These are phyloP conservation scores for Crocuta crocuta DNA, from an alignment of 2,113 vertebrate species.

Conservation along the genomic window DNA sequence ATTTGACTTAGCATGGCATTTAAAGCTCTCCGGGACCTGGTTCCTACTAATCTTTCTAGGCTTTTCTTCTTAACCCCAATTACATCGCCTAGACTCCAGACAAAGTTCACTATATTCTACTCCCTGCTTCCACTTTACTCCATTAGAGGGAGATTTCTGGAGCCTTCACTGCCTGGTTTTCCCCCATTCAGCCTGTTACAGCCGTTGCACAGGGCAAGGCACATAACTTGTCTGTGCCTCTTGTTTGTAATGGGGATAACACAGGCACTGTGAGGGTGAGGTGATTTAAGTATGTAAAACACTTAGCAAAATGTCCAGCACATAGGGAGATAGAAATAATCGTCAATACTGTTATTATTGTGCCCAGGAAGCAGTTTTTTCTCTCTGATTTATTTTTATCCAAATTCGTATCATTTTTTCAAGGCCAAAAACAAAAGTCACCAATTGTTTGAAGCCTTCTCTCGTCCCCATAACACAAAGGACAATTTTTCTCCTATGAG, in stretches of 20 bases:
- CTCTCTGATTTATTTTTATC: neutral
- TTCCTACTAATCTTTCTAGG: neutral
- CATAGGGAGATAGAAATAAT: neutral
- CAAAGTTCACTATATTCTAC: neutral
- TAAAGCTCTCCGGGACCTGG: neutral
- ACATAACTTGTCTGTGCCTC: neutral
- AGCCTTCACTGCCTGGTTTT: neutral
- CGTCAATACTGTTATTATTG: neutral
- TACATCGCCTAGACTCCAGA: neutral
- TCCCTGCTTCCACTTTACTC: neutral
- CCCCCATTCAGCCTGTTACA: neutral
- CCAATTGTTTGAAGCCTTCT: neutral
- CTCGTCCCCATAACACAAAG: neutral
- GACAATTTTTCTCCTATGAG: neutral
- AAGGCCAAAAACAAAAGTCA: neutral
- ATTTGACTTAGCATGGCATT: neutral
- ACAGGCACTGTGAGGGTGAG: neutral
- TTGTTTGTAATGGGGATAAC: neutral
- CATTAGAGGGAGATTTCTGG: neutral
- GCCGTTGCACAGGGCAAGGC: neutral
- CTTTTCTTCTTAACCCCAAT: neutral
- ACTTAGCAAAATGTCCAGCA: neutral
- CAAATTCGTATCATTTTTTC: slow-evolving; percentile 48
- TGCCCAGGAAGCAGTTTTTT: neutral
- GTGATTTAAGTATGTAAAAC: neutral